Evolutionary conservation across 2,113 vertebrate species (phyloP).

Genomic region (Toxotes jaculatrix): DNA sequence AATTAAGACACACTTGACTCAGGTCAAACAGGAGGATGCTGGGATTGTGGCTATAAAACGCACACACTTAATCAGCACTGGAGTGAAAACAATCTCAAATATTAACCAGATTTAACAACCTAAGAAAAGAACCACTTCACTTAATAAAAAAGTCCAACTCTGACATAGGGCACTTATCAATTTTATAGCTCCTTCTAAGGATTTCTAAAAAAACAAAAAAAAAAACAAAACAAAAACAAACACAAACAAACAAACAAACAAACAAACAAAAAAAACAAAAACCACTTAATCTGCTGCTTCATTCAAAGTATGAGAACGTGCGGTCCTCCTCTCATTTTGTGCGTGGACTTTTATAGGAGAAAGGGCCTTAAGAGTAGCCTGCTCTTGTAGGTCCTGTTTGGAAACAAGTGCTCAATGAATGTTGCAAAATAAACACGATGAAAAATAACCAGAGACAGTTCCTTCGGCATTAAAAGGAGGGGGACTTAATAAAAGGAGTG

Average conservation of each 20-base stretch:
- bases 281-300: conserved; percentile 53
- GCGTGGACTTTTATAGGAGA: conserved; percentile 85
- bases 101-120: not conserved
- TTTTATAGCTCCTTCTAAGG: conserved; percentile 39
- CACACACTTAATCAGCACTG: not conserved
- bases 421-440: conserved; percentile 97
- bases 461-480: conserved; percentile 88
- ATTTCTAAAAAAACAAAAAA: conserved; percentile 13
- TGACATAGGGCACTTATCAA: conserved; percentile 59
- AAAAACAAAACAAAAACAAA: too few species aligned
- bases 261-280: not conserved
- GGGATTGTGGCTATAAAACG: not conserved
- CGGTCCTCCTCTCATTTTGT: conserved; percentile 73
- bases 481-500: conserved; percentile 95
- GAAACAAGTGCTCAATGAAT: conserved; percentile 95
- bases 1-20: conserved; percentile 50
- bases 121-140: not conserved
- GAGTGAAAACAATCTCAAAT: not conserved
- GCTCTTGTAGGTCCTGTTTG: conserved; percentile 92
- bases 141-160: conserved; percentile 15
- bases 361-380: conserved; percentile 74
- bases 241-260: not conserved
- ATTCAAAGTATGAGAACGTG: conserved; percentile 24
- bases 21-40: conserved; percentile 31
- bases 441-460: conserved; percentile 97